Evolutionary conservation across 2,888 invertebrate species (phyloP).

Genomic region (Tinea semifulvella): DNA sequence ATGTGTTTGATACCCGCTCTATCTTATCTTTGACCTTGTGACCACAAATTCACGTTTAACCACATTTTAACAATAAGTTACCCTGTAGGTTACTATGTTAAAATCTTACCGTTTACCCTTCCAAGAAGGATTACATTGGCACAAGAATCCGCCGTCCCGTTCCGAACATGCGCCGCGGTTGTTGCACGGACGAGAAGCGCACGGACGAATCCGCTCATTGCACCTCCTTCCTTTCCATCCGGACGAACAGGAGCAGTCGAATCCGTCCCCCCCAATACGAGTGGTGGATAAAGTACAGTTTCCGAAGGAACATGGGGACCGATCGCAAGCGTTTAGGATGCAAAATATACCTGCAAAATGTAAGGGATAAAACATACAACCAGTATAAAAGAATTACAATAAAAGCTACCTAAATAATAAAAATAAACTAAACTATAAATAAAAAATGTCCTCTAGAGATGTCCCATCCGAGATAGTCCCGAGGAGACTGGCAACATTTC

Average conservation of each 20-base stretch:
- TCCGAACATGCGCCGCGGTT: slow-evolving; percentile 78
- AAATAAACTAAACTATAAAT: too few relatives aligned
- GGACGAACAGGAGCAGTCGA: slow-evolving; percentile 71
- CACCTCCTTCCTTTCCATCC: slow-evolving; percentile 76
- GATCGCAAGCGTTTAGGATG: slow-evolving; percentile 77
- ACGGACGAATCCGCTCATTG: slow-evolving; percentile 73
- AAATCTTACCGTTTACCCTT: slow-evolving; percentile 60
- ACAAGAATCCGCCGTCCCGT: slow-evolving; percentile 71
- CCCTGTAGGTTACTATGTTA: too few relatives aligned
- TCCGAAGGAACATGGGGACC: slow-evolving; percentile 74
- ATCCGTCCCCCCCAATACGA: slow-evolving; percentile 34
- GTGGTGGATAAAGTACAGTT: slow-evolving; percentile 62
- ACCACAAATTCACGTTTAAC: too few relatives aligned
- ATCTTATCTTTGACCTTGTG: too few relatives aligned
- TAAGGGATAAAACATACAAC: too few relatives aligned
- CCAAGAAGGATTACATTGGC: slow-evolving; percentile 81
- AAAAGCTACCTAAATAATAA: too few relatives aligned
- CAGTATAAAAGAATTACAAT: too few relatives aligned
- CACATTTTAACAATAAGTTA: too few relatives aligned
- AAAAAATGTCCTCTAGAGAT: too few relatives aligned
- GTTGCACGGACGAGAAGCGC: slow-evolving; percentile 78
- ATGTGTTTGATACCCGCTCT: too few relatives aligned
- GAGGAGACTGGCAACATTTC: too few relatives aligned
- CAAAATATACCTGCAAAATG: slow-evolving; percentile 73
- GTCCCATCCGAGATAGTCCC: too few relatives aligned